Evolutionary conservation across 1,140 invertebrate species (phyloP).

Genomic region (Drosophila kohkoa): DNA sequence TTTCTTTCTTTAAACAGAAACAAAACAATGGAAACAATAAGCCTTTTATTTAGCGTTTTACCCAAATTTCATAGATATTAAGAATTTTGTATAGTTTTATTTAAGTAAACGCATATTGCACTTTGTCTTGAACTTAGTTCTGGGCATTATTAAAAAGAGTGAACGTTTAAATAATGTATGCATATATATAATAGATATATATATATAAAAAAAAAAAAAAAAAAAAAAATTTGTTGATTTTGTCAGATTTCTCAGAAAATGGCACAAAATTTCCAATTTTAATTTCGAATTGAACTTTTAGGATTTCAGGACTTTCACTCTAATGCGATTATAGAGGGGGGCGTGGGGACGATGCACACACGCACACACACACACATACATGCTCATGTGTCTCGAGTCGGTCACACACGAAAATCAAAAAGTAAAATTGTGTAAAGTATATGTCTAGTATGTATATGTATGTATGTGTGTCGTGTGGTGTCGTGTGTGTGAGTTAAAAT

Average conservation of each 20-base stretch:
- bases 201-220: conserved; percentile 38
- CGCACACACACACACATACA: conserved; percentile 19
- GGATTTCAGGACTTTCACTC: too few species aligned
- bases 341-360: not conserved
- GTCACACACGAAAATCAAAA: conserved; percentile 17
- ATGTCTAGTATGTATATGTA: conserved; percentile 4
- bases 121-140: conserved; percentile 75
- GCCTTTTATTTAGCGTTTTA: conserved; percentile 17
- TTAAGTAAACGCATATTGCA: conserved; percentile 72
- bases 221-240: conserved; percentile 18
- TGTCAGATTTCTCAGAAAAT: conserved; percentile 17
- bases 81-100: conserved; percentile 5
- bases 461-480: conserved; percentile 1
- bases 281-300: not conserved
- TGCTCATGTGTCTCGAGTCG: not conserved
- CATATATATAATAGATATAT: not conserved
- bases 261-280: conserved; percentile 11
- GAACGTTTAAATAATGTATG: conserved; percentile 7
- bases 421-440: conserved; percentile 5
- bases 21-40: conserved; percentile 7
- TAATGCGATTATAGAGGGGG: not conserved
- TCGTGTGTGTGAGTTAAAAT: conserved; percentile 20
- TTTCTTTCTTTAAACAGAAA: not conserved
- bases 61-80: conserved; percentile 17
- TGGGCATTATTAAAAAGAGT: conserved; percentile 43